Conservation (phyloP, 2,888 invertebrate genomes). For the Eupithecia subfuscata region DNA sequence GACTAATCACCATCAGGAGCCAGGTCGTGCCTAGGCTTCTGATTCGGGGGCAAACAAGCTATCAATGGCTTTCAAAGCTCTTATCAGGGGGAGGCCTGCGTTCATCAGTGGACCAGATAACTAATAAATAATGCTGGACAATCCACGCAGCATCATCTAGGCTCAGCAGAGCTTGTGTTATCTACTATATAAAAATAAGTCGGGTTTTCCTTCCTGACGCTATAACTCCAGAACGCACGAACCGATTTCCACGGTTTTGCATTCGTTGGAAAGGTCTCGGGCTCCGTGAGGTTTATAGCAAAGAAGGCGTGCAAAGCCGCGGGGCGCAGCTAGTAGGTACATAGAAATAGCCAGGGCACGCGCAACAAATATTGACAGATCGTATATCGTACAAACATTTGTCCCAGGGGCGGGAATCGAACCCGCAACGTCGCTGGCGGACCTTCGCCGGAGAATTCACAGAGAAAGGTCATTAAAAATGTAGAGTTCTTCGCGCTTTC, state of each 20-base stretch:
- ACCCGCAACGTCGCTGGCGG: not conserved
- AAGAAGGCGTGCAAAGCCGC: too few species aligned
- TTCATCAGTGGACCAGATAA: not conserved
- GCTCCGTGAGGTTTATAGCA: too few species aligned
- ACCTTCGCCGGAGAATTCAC: too few species aligned
- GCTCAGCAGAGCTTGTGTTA: not conserved
- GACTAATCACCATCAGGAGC: conserved; percentile 19
- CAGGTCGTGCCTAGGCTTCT: not conserved
- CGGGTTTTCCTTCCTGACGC: too few species aligned
- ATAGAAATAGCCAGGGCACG: not conserved
- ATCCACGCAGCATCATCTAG: not conserved
- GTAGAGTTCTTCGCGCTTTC: too few species aligned
- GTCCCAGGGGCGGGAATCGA: not conserved
- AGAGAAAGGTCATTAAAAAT: too few species aligned
- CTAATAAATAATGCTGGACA: not conserved
- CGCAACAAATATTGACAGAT: not conserved
- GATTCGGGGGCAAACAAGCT: not conserved
- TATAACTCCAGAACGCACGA: too few species aligned
- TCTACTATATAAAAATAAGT: too few species aligned
- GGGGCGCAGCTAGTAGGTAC: too few species aligned
- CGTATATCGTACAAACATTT: not conserved
- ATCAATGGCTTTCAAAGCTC: not conserved
- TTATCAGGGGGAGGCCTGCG: not conserved
- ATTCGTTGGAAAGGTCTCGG: too few species aligned
- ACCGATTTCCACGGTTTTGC: too few species aligned